Evolutionary conservation across 1,140 invertebrate species (phyloP).

Genomic region (Halesus radiatus): DNA sequence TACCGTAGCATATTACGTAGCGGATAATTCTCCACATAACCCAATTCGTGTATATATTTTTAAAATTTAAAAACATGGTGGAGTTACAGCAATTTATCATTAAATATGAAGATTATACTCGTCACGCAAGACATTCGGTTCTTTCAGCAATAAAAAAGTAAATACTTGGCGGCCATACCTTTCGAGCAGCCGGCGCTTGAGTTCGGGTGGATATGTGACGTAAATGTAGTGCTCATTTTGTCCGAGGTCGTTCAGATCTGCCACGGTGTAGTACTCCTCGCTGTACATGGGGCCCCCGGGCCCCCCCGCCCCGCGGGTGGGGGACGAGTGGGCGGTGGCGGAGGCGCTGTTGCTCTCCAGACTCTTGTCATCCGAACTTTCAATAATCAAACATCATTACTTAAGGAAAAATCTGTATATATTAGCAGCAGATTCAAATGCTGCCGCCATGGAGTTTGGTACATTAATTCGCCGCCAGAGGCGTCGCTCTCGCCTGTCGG

Average conservation of each 20-base stretch:
- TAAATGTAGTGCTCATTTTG: conserved; percentile 85
- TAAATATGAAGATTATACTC: conserved; percentile 1
- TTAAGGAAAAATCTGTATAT: too few species aligned
- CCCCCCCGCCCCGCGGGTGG: conserved; percentile 68
- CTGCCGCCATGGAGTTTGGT: too few species aligned
- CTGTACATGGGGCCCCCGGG: conserved; percentile 61
- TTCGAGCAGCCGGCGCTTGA: conserved; percentile 84
- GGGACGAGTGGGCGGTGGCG: conserved; percentile 74
- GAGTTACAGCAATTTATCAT: too few species aligned
- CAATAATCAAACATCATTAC: conserved; percentile 14
- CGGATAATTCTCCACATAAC: too few species aligned
- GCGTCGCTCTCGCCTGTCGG: too few species aligned
- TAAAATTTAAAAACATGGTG: too few species aligned
- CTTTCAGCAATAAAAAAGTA: conserved; percentile 58
- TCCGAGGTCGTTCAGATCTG: conserved; percentile 63
- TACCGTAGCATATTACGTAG: too few species aligned
- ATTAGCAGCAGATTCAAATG: too few species aligned
- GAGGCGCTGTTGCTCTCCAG: conserved; percentile 75
- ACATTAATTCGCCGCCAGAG: too few species aligned
- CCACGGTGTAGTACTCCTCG: conserved; percentile 65
- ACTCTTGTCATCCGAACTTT: conserved; percentile 75
- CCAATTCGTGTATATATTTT: too few species aligned
- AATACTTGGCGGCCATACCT: conserved; percentile 73
- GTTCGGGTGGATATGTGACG: conserved; percentile 86
- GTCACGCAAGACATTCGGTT: conserved; percentile 13